Conservation (phyloP, 2,797 vertebrate genomes). For the Chaunax sp. region DNA sequence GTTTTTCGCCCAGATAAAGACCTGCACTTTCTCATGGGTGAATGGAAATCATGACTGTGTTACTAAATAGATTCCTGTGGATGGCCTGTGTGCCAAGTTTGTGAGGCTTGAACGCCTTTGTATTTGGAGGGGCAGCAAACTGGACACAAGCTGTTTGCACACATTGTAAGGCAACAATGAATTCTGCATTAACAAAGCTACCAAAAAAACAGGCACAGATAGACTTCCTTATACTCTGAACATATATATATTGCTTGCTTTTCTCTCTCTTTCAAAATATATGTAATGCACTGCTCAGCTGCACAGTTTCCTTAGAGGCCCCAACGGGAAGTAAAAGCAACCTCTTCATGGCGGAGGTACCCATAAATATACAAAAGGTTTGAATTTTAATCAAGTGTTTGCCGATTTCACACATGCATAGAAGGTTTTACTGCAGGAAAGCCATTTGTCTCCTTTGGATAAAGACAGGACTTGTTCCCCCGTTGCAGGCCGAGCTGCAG, state of each 20-base stretch:
- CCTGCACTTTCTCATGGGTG: constrained; percentile 75
- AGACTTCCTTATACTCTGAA: constrained; percentile 9
- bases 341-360: neutral
- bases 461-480: constrained; percentile 67
- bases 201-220: constrained; percentile 20
- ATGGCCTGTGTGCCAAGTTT: constrained; percentile 69
- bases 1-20: constrained; percentile 63
- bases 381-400: constrained; percentile 44
- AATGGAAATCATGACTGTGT: constrained; percentile 76
- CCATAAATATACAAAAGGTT: constrained; percentile 36
- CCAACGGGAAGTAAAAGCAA: constrained; percentile 11
- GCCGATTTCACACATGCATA: constrained; percentile 27
- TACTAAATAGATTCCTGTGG: constrained; percentile 77
- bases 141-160: constrained; percentile 48
- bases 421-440: constrained; percentile 48
- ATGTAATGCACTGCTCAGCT: constrained; percentile 6
- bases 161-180: constrained; percentile 32
- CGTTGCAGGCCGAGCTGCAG: constrained; percentile 19
- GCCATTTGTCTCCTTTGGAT: constrained; percentile 64
- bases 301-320: neutral
- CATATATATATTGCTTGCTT: constrained; percentile 23
- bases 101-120: constrained; percentile 59
- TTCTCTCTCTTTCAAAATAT: constrained; percentile 17
- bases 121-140: constrained; percentile 47
- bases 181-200: constrained; percentile 31